A percentile compares a stretch with the other conserved stretches of the same genome.
Conservation (phyloP, 64 coral and sea anemone genomes). For the Montipora sp. region DNA sequence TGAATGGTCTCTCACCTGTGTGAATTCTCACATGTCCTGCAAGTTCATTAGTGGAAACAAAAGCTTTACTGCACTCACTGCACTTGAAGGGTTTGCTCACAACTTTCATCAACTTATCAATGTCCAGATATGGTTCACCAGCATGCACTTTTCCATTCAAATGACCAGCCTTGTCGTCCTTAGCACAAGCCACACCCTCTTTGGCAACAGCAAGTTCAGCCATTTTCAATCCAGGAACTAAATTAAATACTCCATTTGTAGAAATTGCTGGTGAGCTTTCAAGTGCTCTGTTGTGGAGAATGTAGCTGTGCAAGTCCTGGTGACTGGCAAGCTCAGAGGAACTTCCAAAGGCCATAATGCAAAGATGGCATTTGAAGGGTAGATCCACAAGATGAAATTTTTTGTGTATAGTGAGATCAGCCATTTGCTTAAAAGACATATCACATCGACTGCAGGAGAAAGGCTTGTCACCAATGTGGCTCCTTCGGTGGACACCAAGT, state of each 20-base stretch:
- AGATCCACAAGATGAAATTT: slow-evolving; percentile 39
- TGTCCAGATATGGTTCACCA: slow-evolving; percentile 25
- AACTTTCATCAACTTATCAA: slow-evolving; percentile 47
- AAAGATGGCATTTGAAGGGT: slow-evolving; percentile 36
- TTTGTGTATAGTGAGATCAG: slow-evolving; percentile 32
- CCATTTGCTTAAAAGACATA: slow-evolving; percentile 37
- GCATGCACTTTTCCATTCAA: neutral
- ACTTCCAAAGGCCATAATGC: slow-evolving; percentile 46
- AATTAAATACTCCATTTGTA: neutral
- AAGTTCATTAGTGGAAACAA: slow-evolving; percentile 43
- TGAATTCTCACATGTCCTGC: slow-evolving; percentile 50
- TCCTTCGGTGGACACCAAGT: slow-evolving; percentile 44
- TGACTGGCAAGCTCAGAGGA: slow-evolving; percentile 31
- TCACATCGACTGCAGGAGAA: slow-evolving; percentile 29
- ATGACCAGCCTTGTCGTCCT: neutral
- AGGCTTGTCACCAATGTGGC: slow-evolving; percentile 47
- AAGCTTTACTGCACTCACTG: slow-evolving; percentile 33
- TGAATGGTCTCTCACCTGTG: slow-evolving; percentile 49
- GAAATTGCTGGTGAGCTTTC: neutral
- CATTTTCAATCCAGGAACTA: slow-evolving; percentile 27
- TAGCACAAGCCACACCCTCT: neutral
- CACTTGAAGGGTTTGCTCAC: slow-evolving; percentile 50
- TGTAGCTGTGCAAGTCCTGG: slow-evolving; percentile 10
- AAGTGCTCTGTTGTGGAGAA: neutral
- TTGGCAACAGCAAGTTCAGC: slow-evolving; percentile 4